Percentiles rank a stretch among this genome's conserved stretches.
phyloP scores from a whole-genome alignment of 1,140 invertebrate genomes.

The Spodoptera frugiperda region DNA sequence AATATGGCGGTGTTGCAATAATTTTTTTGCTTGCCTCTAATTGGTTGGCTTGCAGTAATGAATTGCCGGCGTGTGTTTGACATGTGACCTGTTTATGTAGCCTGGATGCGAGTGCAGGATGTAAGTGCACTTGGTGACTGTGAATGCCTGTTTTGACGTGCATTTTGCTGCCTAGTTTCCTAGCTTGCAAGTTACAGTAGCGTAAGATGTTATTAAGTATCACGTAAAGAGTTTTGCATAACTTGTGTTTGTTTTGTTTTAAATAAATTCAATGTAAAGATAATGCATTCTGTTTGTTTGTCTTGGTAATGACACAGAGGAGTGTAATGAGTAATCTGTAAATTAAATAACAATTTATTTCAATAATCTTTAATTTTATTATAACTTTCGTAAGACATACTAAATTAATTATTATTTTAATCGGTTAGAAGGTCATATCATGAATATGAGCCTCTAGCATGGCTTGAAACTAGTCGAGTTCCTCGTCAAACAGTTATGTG shows the following conservation, averaged over 20 bases:
- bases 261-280: not conserved
- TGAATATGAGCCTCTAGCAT: too few relatives aligned
- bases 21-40: constrained; percentile 53
- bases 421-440: too few relatives aligned
- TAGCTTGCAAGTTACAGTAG: not conserved
- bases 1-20: constrained; percentile 48
- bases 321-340: too few relatives aligned
- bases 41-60: constrained; percentile 45
- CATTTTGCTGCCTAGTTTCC: constrained; percentile 1
- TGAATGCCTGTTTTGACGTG: constrained; percentile 20
- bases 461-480: too few relatives aligned
- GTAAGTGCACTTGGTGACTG: not conserved
- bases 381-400: too few relatives aligned
- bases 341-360: too few relatives aligned
- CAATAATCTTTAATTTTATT: too few relatives aligned
- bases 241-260: not conserved
- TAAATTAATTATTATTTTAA: too few relatives aligned
- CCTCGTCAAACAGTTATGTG: too few relatives aligned
- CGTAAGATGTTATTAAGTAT: constrained; percentile 1
- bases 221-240: not conserved
- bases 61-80: constrained; percentile 21
- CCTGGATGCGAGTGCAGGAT: not conserved
- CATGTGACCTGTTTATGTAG: constrained; percentile 27
- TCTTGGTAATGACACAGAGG: too few relatives aligned
- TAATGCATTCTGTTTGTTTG: not conserved